Conservation (phyloP, 2,888 invertebrate genomes). For the Drosophila nigricruria region DNA sequence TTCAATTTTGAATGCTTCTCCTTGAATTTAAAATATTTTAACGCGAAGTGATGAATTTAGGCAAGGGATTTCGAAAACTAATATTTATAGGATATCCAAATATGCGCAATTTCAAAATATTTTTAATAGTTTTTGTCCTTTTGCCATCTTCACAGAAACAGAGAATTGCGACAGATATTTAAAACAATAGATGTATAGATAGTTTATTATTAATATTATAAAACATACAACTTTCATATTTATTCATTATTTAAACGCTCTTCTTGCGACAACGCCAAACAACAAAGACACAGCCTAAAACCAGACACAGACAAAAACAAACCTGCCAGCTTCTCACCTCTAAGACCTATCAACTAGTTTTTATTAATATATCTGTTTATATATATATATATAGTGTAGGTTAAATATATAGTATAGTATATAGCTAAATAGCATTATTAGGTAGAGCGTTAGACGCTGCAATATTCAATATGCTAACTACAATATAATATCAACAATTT, state of each 20-base stretch:
- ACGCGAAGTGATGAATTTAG: neutral
- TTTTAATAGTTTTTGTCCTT: neutral
- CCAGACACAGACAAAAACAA: slow-evolving; percentile 65
- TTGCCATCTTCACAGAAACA: neutral
- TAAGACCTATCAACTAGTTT: slow-evolving; percentile 60
- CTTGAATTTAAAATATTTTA: neutral
- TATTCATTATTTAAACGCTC: slow-evolving; percentile 67
- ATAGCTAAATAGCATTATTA: slow-evolving; percentile 51
- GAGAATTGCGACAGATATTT: neutral
- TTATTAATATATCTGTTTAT: slow-evolving; percentile 30
- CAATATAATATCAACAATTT: slow-evolving; percentile 74
- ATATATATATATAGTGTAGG: slow-evolving; percentile 32
- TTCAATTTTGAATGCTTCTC: neutral
- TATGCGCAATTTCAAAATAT: neutral
- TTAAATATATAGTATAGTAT: slow-evolving; percentile 35
- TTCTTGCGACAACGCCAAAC: slow-evolving; percentile 73
- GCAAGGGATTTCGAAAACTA: neutral
- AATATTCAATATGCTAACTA: slow-evolving; percentile 61
- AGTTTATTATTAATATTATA: slow-evolving; percentile 33
- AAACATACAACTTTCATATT: slow-evolving; percentile 47
- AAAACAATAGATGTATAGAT: slow-evolving; percentile 35
- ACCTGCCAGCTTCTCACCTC: slow-evolving; percentile 65
- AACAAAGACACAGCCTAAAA: slow-evolving; percentile 79
- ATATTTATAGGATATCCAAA: neutral
- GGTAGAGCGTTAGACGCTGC: slow-evolving; percentile 53